Base-by-base conservation (phyloP, 2,888 invertebrate species). In the Acronicta leporina region DNA sequence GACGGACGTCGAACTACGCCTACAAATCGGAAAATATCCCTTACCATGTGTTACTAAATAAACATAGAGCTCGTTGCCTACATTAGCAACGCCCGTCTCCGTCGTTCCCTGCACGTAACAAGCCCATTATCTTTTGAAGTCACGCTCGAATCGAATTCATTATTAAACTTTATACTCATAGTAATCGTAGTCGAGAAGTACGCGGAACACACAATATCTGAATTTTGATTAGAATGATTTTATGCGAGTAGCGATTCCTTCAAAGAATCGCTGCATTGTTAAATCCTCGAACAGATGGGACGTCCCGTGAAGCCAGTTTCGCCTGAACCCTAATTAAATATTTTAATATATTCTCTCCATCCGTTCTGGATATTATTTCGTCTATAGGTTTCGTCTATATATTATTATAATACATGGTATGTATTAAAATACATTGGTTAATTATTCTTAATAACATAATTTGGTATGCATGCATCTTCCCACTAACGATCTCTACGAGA, bases 311-410 rank as follows among this genome's bases (percentile, higher is more conserved):
- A 85, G 85, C 79, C 80, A 78, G 85, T 84, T 87, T 86, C 83
- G 71, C 81, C 77, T 72, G 82, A 84, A 85, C 83, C 83, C 84
- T 90, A 92, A 92, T 92, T 92, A 91, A 87, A 85, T 91, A 91
- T 92, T 90, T 90, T 90, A 91, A 92, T 91, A 86, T 90, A 91
- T 90, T 89, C 87, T 73, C 83, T 82, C 79, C 86, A 87, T 87
- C 83, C 84, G 77, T 83, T 87, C 79, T 81, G 75, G 75, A 83
- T 86, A 86, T 83, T 78, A 82, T 79, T 80, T 80, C 69, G 73
- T 74, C 57, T 70, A 76, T 82, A 81, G 68, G 43, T 72, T 75
- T 51, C 57, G 55, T 45, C 5, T n/a, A n/a, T n/a, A n/a, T n/a
- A n/a, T n/a, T n/a, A n/a, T n/a, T n/a, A n/a, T n/a, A n/a, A n/a